A percentile compares a stretch with the other conserved stretches of the same genome.
Evolutionary conservation across 2,888 invertebrate genomes (phyloP).

Genomic region (Anarsia innoxiella): DNA sequence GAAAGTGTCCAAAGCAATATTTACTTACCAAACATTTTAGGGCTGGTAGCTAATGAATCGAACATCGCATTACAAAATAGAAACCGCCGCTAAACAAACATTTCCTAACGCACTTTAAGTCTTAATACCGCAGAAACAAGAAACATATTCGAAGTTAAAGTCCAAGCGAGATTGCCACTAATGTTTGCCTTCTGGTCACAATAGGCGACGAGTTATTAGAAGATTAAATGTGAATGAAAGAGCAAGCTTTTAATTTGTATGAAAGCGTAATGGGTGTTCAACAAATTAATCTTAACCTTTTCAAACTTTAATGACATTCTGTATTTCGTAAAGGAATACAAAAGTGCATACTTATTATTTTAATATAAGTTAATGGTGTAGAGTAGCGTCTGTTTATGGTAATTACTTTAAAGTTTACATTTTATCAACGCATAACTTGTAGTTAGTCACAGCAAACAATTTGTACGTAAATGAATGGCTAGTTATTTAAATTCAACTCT

Average conservation of each 20-base stretch:
- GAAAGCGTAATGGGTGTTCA: conserved; percentile 8
- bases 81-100: not conserved
- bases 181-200: conserved; percentile 7
- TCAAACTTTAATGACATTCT: conserved; percentile 4
- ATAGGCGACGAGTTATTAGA: conserved; percentile 8
- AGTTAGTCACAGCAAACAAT: too few relatives aligned
- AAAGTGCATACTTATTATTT: not conserved
- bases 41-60: conserved; percentile 13
- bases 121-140: too few relatives aligned
- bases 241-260: conserved; percentile 11
- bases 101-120: not conserved
- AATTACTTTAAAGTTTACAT: too few relatives aligned
- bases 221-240: conserved; percentile 8
- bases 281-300: conserved; percentile 6
- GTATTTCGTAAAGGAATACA: not conserved
- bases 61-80: conserved; percentile 1
- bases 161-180: conserved; percentile 4
- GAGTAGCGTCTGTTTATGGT: too few relatives aligned
- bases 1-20: conserved; percentile 18
- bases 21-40: conserved; percentile 17
- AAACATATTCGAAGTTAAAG: too few relatives aligned
- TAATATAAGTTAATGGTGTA: not conserved
- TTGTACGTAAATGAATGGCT: too few relatives aligned
- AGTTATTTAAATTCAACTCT: too few relatives aligned
- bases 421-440: too few relatives aligned